A percentile compares a stretch with the other conserved stretches of the same genome.
Conservation (phyloP, 37 sponge, comb jelly and placozoan species). For the Cladorhizidae sp. region DNA sequence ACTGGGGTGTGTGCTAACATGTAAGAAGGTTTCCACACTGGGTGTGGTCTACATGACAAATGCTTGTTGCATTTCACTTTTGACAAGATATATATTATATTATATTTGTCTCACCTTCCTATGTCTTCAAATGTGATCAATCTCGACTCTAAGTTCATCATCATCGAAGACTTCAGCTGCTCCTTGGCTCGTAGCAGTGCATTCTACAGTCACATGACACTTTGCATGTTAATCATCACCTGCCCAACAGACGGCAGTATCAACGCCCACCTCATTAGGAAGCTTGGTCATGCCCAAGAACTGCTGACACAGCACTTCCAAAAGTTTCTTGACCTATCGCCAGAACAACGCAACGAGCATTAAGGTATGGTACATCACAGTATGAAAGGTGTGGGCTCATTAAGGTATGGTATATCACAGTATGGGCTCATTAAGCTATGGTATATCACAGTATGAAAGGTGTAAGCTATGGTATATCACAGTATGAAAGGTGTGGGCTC, state of each 20-base stretch:
- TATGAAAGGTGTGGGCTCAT: too few relatives aligned
- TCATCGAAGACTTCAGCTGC: conserved; percentile 86
- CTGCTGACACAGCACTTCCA: conserved; percentile 77
- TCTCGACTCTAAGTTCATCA: conserved; percentile 97
- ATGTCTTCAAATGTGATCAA: conserved; percentile 90
- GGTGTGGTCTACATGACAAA: background rate
- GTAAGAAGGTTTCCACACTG: too few relatives aligned
- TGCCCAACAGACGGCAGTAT: background rate
- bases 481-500: too few relatives aligned
- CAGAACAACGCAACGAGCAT: too few relatives aligned
- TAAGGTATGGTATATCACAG: too few relatives aligned
- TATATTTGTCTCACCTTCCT: conserved; percentile 85
- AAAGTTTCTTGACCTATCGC: conserved; percentile 32
- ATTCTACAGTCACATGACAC: conserved; percentile 39
- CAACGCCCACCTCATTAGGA: conserved; percentile 53
- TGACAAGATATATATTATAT: too few relatives aligned
- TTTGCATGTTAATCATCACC: background rate
- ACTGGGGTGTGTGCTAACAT: too few relatives aligned
- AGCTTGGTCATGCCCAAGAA: conserved; percentile 62
- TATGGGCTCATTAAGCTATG: too few relatives aligned
- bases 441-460: too few relatives aligned
- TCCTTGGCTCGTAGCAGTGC: conserved; percentile 88
- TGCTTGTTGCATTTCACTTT: background rate
- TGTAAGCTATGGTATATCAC: too few relatives aligned
- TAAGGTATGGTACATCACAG: too few relatives aligned